These are phyloP conservation scores for Leiothrix lutea DNA, from an alignment of 2,113 vertebrate species.

Conservation along the genomic window DNA sequence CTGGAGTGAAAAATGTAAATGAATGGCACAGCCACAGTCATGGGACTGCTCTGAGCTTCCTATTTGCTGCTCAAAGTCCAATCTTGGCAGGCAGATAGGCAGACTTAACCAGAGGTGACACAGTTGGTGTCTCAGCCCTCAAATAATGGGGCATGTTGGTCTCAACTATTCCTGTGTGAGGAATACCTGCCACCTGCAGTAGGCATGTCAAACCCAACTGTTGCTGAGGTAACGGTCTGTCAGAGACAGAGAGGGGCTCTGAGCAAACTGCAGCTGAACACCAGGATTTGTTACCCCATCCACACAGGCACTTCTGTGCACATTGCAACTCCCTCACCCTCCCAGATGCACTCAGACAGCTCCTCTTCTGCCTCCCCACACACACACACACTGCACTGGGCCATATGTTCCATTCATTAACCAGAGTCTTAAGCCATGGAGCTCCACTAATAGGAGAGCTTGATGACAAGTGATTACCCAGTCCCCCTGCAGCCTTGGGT, in stretches of 20 bases:
- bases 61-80: background rate
- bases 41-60: background rate
- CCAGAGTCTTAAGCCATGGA: background rate
- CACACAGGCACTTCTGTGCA: background rate
- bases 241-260: background rate
- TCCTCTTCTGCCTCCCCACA: background rate
- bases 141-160: background rate
- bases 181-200: background rate
- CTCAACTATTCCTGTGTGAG: background rate
- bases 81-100: background rate
- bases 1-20: constrained; percentile 16
- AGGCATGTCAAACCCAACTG: background rate
- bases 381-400: background rate
- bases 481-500: background rate
- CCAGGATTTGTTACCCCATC: background rate
- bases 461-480: constrained; percentile 38
- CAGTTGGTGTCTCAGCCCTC: background rate
- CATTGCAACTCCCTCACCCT: background rate
- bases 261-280: background rate
- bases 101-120: background rate
- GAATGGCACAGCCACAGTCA: fast-evolving
- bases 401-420: constrained; percentile 34
- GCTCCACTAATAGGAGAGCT: constrained; percentile 34
- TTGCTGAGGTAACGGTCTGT: background rate
- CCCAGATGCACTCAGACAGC: background rate